These are phyloP conservation scores for Leucania comma DNA, from an alignment of 2,888 invertebrate genomes.

Conservation along the genomic window DNA sequence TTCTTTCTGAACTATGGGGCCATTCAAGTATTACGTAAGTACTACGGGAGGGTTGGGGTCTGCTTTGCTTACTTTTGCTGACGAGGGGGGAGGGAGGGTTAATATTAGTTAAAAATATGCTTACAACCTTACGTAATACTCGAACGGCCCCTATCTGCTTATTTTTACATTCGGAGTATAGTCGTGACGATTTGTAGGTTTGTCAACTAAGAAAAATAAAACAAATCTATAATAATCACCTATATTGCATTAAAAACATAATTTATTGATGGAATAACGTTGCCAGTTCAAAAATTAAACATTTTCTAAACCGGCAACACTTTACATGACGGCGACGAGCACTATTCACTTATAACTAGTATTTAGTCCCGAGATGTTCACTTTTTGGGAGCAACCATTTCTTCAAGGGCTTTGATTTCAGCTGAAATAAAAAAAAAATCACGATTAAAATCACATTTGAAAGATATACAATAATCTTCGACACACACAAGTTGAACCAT, in stretches of 20 bases:
- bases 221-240: conserved; percentile 71
- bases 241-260: conserved; percentile 84
- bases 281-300: conserved; percentile 64
- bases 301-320: conserved; percentile 68
- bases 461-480: neutral
- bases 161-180: too few relatives aligned
- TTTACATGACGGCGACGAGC: conserved; percentile 71
- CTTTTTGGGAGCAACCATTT: conserved; percentile 77
- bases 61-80: too few relatives aligned
- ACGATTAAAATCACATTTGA: neutral
- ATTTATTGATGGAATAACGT: conserved; percentile 76
- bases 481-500: too few relatives aligned
- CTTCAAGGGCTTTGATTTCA: conserved; percentile 85
- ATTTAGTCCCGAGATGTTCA: conserved; percentile 67
- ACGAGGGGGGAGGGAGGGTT: too few relatives aligned
- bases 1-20: too few relatives aligned
- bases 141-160: too few relatives aligned
- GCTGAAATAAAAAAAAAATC: conserved; percentile 80
- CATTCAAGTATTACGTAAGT: too few relatives aligned
- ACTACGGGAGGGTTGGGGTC: too few relatives aligned
- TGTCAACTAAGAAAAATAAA: conserved; percentile 49
- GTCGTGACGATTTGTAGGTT: too few relatives aligned
- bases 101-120: too few relatives aligned
- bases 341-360: conserved; percentile 79
- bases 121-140: too few relatives aligned